These are phyloP conservation scores for Cuniculus paca DNA, from an alignment of 2,797 vertebrate genomes.

Conservation along the genomic window DNA sequence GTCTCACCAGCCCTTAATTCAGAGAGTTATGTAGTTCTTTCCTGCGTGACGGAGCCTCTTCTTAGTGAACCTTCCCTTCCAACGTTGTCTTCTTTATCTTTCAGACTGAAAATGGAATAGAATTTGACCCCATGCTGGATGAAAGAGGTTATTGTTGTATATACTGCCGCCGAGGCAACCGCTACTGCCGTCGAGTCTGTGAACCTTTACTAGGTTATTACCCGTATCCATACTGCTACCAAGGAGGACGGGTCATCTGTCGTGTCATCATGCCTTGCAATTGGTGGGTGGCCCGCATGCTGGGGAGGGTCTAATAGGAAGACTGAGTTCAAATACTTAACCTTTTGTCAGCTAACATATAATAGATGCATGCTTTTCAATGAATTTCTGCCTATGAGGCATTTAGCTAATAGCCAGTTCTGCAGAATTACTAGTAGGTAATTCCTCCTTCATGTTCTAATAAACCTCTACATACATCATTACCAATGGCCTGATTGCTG, in stretches of 20 bases:
- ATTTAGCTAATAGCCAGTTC: conserved; percentile 74
- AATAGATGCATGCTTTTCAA: conserved; percentile 81
- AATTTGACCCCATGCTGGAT: conserved; percentile 95
- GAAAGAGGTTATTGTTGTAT: conserved; percentile 95
- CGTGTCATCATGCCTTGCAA: conserved; percentile 98
- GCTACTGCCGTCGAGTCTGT: conserved; percentile 94
- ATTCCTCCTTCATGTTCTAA: conserved; percentile 70
- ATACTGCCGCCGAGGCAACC: conserved; percentile 95
- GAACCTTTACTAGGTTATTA: conserved; percentile 96
- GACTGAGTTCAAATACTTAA: conserved; percentile 62
- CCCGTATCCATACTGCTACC: conserved; percentile 98
- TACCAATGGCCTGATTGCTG: conserved; percentile 39
- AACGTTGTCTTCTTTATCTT: conserved; percentile 76
- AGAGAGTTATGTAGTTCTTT: not conserved
- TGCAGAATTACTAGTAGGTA: conserved; percentile 74
- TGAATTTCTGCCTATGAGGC: conserved; percentile 75
- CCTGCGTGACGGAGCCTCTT: not conserved
- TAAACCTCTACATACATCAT: conserved; percentile 63
- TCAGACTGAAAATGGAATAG: conserved; percentile 94
- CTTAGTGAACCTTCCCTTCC: not conserved
- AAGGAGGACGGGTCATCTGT: conserved; percentile 96
- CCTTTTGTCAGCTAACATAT: conserved; percentile 68
- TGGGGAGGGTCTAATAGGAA: conserved; percentile 92
- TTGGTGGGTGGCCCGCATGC: conserved; percentile 98
- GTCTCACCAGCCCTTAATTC: conserved; percentile 20